Evolutionary conservation across 1,140 invertebrate genomes (phyloP).

Genomic region (Drosophila athabasca): DNA sequence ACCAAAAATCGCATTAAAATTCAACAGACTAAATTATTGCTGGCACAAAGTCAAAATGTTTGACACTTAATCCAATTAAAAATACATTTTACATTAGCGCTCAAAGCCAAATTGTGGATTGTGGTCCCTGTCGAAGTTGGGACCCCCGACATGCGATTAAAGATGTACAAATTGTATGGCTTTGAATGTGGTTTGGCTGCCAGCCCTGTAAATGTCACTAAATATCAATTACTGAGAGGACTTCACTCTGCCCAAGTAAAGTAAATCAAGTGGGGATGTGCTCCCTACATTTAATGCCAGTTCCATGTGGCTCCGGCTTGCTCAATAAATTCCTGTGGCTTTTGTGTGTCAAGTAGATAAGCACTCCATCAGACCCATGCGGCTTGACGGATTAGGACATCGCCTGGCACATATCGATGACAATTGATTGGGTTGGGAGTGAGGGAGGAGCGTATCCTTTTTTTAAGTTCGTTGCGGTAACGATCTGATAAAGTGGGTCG

Average conservation of each 20-base stretch:
- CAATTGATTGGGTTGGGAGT: slow-evolving; percentile 30
- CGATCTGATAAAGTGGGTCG: slow-evolving; percentile 29
- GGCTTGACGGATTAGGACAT: slow-evolving; percentile 35
- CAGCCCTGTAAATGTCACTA: slow-evolving; percentile 6
- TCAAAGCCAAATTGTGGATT: slow-evolving; percentile 40
- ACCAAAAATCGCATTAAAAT: slow-evolving; percentile 77
- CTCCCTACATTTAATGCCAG: slow-evolving; percentile 39
- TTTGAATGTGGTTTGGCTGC: background rate
- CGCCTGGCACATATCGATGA: slow-evolving; percentile 28
- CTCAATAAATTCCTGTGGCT: slow-evolving; percentile 52
- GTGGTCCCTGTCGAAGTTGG: slow-evolving; percentile 17
- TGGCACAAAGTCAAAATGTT: slow-evolving; percentile 76
- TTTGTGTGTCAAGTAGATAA: slow-evolving; percentile 35
- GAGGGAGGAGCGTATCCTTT: slow-evolving; percentile 16
- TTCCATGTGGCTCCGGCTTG: slow-evolving; percentile 7
- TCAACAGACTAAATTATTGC: slow-evolving; percentile 65
- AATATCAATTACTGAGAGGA: slow-evolving; percentile 27
- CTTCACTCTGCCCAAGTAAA: background rate
- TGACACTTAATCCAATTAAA: slow-evolving; percentile 79
- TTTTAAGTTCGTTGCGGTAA: slow-evolving; percentile 16
- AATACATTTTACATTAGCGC: slow-evolving; percentile 74
- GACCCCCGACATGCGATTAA: slow-evolving; percentile 41
- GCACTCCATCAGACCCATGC: slow-evolving; percentile 21
- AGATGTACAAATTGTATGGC: slow-evolving; percentile 20
- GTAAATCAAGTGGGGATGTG: slow-evolving; percentile 16